Percentiles rank a stretch among this genome's conserved stretches.
Evolutionary conservation across 2,113 vertebrate genomes (phyloP).

Genomic region (Marmota monax): DNA sequence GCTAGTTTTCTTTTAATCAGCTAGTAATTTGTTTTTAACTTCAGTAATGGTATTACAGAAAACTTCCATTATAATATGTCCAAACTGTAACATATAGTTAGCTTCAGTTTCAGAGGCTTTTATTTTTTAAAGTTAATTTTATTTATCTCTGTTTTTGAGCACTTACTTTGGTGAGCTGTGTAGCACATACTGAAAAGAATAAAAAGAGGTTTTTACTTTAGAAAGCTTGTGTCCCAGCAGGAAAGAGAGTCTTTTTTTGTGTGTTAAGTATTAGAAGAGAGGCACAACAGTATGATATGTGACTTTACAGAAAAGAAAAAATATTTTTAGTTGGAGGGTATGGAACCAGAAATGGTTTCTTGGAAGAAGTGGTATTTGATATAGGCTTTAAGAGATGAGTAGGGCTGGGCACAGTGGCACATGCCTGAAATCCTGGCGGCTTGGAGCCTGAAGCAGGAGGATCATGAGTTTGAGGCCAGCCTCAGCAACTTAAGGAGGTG

Average conservation of each 20-base stretch:
- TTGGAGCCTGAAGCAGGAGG: no score
- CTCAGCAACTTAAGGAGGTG: no score
- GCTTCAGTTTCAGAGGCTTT: neutral
- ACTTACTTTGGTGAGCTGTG: neutral
- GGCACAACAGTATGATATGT: neutral
- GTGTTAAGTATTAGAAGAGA: neutral
- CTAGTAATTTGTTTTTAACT: conserved; percentile 22
- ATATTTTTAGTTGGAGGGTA: neutral
- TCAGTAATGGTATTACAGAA: neutral
- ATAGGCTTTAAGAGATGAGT: neutral
- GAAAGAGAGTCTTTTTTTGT: neutral
- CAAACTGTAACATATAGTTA: neutral
- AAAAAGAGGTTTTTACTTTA: neutral
- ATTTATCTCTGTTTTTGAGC: conserved; percentile 6
- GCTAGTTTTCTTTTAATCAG: neutral
- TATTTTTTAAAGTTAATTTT: conserved; percentile 11
- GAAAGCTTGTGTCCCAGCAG: neutral
- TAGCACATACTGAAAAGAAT: neutral
- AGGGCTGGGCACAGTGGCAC: no score
- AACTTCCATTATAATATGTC: neutral
- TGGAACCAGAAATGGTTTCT: neutral
- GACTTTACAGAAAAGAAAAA: conserved; percentile 43
- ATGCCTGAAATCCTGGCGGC: no score
- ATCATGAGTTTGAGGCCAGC: no score
- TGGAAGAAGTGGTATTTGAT: neutral